phyloP scores from a whole-genome alignment of 2,113 vertebrate species.

The Toxotes jaculatrix region DNA sequence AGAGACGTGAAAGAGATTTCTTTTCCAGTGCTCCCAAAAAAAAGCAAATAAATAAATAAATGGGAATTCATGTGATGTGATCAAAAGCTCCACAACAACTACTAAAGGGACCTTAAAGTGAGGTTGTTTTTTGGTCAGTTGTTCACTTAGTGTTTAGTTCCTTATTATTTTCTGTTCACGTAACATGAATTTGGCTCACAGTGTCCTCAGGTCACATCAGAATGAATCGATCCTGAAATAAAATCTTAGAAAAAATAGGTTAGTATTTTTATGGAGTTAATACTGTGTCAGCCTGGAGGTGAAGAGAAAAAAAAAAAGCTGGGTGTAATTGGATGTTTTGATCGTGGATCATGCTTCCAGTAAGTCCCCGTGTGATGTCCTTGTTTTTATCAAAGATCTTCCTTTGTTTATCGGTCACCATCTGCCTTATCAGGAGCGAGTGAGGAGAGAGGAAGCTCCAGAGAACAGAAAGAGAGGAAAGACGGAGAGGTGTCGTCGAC shows the following conservation, averaged over 20 bases:
- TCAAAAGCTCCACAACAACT: neutral
- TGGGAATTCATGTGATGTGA: neutral
- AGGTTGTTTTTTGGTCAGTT: neutral
- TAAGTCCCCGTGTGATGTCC: slow-evolving; percentile 48
- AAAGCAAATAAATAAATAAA: too few relatives aligned
- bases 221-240: neutral
- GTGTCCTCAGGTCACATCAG: neutral
- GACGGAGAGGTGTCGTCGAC: slow-evolving; percentile 64
- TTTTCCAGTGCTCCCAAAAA: too few relatives aligned
- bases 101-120: neutral
- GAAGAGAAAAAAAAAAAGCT: too few relatives aligned
- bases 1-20: too few relatives aligned
- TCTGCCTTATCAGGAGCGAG: slow-evolving; percentile 63
- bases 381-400: slow-evolving; percentile 50
- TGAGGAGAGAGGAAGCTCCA: slow-evolving; percentile 19
- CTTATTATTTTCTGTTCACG: neutral
- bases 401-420: slow-evolving; percentile 70
- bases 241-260: neutral
- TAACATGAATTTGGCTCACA: neutral
- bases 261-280: neutral
- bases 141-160: neutral
- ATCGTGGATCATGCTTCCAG: slow-evolving; percentile 39
- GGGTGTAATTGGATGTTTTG: slow-evolving; percentile 1
- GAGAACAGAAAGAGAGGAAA: slow-evolving; percentile 24
- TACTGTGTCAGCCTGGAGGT: neutral